Base-by-base conservation (phyloP, 2,888 invertebrate species). In the Steromphala cineraria region DNA sequence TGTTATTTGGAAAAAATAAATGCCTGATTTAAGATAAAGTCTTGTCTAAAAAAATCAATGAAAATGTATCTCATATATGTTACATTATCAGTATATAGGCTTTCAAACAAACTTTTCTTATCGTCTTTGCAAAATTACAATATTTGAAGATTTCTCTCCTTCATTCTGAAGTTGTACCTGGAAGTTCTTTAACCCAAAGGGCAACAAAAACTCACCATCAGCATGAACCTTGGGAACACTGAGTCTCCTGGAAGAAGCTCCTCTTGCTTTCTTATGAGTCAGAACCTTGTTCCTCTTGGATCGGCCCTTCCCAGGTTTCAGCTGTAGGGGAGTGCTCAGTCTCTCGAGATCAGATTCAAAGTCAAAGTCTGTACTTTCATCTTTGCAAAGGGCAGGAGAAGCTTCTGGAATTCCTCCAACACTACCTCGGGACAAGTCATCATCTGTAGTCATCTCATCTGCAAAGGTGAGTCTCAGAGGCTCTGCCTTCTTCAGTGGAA, bases 261-360 rank as follows among this genome's bases (percentile, higher is more conserved):
- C 53, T 52, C 71, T 71, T 13, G 53, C 67, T 40, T 79, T 79
- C 36, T 71, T 67, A 36, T 71, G 79, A 19, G 53, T 53, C 7
- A 79, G 53, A 21, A 71, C 46, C 17, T 53, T 67, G 24, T 36
- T 67, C 52, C 53, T 67, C 31, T 67, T 71, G 24, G 79, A 71
- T 80, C 40, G 71, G 2, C 62, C 56, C 79, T 77, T 79, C 55
- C 10, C 80, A 46, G 53, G 62, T 24, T 17, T 78, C 81, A 67
- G 46, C 46, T 74, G 36, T 10, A 62, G 28, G 8, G 84, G 85
- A n/a, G 53, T 67, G 10, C 82, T 67, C 10, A 84, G 67, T 53
- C 79, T 84, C 81, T 86, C 84, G 52, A 86, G 55, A 81, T 86
- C 86, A n/a, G 83, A 84, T 52, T 80, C 80, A 40, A 80, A 53